These are phyloP conservation scores for Perodicticus potto DNA, from an alignment of 2,797 vertebrate species.

Conservation along the genomic window DNA sequence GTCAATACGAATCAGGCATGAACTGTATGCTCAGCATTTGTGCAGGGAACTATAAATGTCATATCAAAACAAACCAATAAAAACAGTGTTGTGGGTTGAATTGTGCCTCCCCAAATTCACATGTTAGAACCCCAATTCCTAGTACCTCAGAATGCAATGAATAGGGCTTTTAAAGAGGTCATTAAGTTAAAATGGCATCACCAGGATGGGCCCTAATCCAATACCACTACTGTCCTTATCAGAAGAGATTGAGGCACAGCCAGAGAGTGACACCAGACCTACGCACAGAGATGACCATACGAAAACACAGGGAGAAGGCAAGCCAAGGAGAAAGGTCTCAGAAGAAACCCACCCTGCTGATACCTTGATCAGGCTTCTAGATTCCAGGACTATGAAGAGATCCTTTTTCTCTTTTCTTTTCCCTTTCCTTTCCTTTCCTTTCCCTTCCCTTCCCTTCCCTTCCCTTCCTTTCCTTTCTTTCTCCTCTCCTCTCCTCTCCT, in stretches of 20 bases:
- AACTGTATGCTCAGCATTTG: slow-evolving; percentile 37
- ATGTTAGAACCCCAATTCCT: background rate
- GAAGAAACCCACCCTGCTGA: slow-evolving; percentile 7
- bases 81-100: slow-evolving; percentile 7
- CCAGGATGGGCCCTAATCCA: background rate
- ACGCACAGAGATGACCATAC: background rate
- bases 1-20: slow-evolving; percentile 32
- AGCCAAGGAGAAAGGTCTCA: background rate
- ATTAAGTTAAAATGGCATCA: background rate
- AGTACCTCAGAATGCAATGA: slow-evolving; percentile 9
- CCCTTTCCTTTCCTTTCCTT: too few species aligned
- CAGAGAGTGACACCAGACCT: background rate
- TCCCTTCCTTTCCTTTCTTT: too few species aligned
- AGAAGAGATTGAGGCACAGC: background rate
- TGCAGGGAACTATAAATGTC: background rate
- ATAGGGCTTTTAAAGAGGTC: background rate
- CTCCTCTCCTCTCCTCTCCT: too few species aligned
- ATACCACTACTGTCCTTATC: background rate
- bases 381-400: background rate
- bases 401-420: too few species aligned
- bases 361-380: background rate
- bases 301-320: background rate
- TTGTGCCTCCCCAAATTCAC: background rate
- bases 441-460: too few species aligned
- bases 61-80: slow-evolving; percentile 2